Conservation (phyloP, 2,797 vertebrate genomes). For the Sebastes vulpes region DNA sequence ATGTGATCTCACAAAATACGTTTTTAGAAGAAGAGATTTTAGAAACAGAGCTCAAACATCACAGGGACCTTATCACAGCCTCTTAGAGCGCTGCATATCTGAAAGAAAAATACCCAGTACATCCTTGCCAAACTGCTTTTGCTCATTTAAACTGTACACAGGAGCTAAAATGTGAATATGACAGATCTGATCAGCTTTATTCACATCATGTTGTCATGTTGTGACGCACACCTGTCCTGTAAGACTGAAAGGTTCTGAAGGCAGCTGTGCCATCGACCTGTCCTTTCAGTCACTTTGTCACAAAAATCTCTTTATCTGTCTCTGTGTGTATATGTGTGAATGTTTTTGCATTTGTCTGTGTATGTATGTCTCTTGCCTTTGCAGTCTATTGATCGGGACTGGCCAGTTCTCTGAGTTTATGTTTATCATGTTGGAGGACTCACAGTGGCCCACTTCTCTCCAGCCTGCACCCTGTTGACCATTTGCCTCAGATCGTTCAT, state of each 20-base stretch:
- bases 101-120: background rate
- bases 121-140: background rate
- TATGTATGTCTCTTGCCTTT: slow-evolving; percentile 6
- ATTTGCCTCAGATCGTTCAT: slow-evolving; percentile 35
- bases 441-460: slow-evolving; percentile 32
- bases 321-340: background rate
- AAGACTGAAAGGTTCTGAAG: background rate
- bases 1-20: slow-evolving; percentile 9
- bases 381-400: slow-evolving; percentile 12
- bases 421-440: slow-evolving; percentile 28
- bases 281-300: slow-evolving; percentile 4
- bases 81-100: background rate
- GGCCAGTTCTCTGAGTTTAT: slow-evolving; percentile 3
- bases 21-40: slow-evolving; percentile 23
- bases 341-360: slow-evolving; percentile 1
- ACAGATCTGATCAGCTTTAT: background rate
- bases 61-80: background rate
- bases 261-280: slow-evolving; percentile 3
- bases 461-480: slow-evolving; percentile 4
- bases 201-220: background rate
- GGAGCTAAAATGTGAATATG: background rate
- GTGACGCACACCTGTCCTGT: slow-evolving; percentile 1
- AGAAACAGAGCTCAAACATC: slow-evolving; percentile 4
- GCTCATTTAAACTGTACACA: background rate
- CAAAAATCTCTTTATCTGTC: background rate